Evolutionary conservation across 2,113 vertebrate species (phyloP).

Genomic region (Oreotragus oreotragus): DNA sequence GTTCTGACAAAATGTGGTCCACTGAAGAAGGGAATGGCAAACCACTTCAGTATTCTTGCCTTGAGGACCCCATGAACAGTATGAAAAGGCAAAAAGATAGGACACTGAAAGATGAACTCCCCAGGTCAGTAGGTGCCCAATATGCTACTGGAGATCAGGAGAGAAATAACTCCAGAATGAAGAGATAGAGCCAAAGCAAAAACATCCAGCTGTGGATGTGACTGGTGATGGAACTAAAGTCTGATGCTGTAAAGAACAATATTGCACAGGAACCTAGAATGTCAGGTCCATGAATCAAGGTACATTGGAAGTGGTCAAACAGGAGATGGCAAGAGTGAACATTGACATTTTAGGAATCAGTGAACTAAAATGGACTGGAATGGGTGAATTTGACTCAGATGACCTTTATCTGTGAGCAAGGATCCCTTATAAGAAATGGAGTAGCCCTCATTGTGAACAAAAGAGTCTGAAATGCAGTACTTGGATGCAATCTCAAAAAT

Average conservation of each 20-base stretch:
- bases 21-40: background rate
- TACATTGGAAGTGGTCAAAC: background rate
- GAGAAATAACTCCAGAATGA: background rate
- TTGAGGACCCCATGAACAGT: background rate
- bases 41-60: background rate
- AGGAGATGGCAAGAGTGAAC: background rate
- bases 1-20: background rate
- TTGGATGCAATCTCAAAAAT: background rate
- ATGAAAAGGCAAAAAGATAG: background rate
- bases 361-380: background rate
- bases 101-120: background rate
- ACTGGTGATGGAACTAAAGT: background rate
- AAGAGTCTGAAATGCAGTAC: background rate
- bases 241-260: background rate
- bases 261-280: background rate
- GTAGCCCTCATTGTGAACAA: background rate
- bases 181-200: background rate
- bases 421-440: background rate
- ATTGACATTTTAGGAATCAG: background rate
- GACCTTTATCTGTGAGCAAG: background rate
- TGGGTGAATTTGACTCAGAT: background rate
- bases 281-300: background rate
- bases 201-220: background rate
- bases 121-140: background rate
- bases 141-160: background rate